Base-by-base conservation (phyloP, 2,888 invertebrate genomes). In the Vesta saturnalis region DNA sequence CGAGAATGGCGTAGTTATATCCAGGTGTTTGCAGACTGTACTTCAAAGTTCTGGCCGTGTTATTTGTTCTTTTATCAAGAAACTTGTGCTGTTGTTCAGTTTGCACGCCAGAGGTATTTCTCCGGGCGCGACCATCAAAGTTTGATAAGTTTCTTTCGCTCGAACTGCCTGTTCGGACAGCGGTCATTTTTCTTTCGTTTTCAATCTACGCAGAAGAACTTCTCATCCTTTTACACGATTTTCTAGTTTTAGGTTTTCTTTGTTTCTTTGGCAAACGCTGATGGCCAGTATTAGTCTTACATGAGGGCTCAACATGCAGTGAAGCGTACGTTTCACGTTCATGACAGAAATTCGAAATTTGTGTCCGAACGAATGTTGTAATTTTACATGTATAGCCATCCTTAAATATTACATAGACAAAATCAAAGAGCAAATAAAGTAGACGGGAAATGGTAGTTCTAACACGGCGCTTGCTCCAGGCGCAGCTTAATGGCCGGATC, bases 401-500 rank as follows among this genome's bases (percentile, higher is more conserved):
- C 62, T 69, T 65, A 66, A 70, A 70, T 70, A 70, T 70, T 70
- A 66, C 66, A 70, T 70, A 61, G 80, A 79, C 78, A 79, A 81
- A 82, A 82, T 82, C 82, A 81, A 82, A 81, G 76, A 79, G 80
- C 80, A 83, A 82, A 82, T 82, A 82, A 82, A 82, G 79, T 75
- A 79, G 76, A 74, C 73, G 77, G 79, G 78, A 79, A 80, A 77
- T 77, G 78, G 79, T 77, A 79, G 79, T 80, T 79, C 79, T 76
- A 79, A 79, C 80, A 77, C 77, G 80, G 79, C 79, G 78, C 77
- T 77, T 78, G 77, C 78, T 80, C 79, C 80, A 77, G 82, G 79
- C 81, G 82, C 80, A 83, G 83, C 84, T 84, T 92, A 92, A 92
- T 92, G 92, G 92, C 91, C 92, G 92, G 91, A 91, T 92, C 92